Base-by-base conservation (phyloP, 2,113 vertebrate species). In the Penelope pileata region DNA sequence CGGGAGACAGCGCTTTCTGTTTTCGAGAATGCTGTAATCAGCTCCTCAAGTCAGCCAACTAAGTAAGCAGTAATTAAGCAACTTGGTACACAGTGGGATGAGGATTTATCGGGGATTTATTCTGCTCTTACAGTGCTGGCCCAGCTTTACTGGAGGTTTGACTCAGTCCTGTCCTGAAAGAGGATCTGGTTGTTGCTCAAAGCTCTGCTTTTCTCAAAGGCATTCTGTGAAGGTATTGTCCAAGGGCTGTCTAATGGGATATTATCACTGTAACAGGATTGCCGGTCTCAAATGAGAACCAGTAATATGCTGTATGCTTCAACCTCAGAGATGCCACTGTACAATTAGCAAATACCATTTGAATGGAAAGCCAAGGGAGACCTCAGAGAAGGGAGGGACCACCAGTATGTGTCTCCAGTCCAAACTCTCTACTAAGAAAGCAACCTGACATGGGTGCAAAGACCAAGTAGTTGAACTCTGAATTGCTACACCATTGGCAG, bases 61-160 rank as follows among this genome's bases (percentile, higher is more conserved):
- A 68, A 77, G 74, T 24, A 62, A 91, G 36, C 47, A 11, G 5
- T 74, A 90, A 95, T 94, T 94, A 94, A 93, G 64, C 50, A 83
- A 69, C 74, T 73, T 3, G 7, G 74, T 81, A 58, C 27, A 4
- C 69, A 51, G 64, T 8, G 60, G 88, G 85, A 85, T 73, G 47
- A 87, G 94, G 86, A 68, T 90, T 95, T 91, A 83, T 69, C 38
- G 78, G 1, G 9, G 76, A 77, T 86, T 96, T 90, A 18, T 50
- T 48, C 72, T 78, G 88, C 88, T 90, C 76, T 76, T 30, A 18
- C 34, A 58, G 8, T 2, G 43, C 73, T 4, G 4, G 54, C 47
- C 82, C 56, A 36, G 86, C 79, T 78, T 54, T 84, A 72, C 45
- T 3, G 16, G 79, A 66, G 73, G 58, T 79, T 54, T 91, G 63